Base-by-base conservation (phyloP, 2,888 invertebrate genomes). In the Eurytoma adleriae region DNA sequence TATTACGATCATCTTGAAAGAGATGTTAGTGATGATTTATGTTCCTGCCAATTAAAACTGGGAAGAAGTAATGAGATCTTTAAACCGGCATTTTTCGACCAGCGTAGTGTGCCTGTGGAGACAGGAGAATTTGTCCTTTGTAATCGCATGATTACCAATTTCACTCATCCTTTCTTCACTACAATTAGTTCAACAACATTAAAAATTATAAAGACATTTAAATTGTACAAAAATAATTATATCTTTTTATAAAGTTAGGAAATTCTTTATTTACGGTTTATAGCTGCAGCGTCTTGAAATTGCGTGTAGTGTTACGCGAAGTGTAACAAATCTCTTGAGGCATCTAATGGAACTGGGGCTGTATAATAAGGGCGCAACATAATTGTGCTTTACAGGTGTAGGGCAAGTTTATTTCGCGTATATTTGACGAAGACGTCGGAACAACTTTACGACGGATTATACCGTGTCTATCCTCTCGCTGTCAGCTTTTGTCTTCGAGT, bases 41-140 rank as follows among this genome's bases (percentile, higher is more conserved):
- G 64, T 70, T 70, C 64, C 40, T 56, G 70, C 70, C 64, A 70
- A 77, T 76, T 66, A 79, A 61, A 79, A 73, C 40, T 40, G 40
- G 40, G 3, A 40, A 40, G 40, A 5, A 40, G 4, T 2, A 5
- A 40, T 0, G 40, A 40, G 40, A 2, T 40, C 40, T 40, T 40
- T 40, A 40, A 40, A 40, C 5, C 40, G 40, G 40, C 40, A 5
- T 40, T 40, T 40, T 40, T 40, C 40, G 5, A 40, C 0, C 40
- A 40, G 40, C 40, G 4, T 40, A 40, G 4, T 4, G 40, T n/a
- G n/a, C n/a, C n/a, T n/a, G n/a, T n/a, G n/a, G n/a, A n/a, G n/a
- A n/a, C n/a, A n/a, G n/a, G n/a, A n/a, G 40, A 40, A 40, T 40
- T 40, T 40, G 4, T 40, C 40, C 4, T 2, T 4, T 3, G 30